These are phyloP conservation scores for Perca schrenkii DNA, from an alignment of 2,113 vertebrate genomes.

Conservation along the genomic window DNA sequence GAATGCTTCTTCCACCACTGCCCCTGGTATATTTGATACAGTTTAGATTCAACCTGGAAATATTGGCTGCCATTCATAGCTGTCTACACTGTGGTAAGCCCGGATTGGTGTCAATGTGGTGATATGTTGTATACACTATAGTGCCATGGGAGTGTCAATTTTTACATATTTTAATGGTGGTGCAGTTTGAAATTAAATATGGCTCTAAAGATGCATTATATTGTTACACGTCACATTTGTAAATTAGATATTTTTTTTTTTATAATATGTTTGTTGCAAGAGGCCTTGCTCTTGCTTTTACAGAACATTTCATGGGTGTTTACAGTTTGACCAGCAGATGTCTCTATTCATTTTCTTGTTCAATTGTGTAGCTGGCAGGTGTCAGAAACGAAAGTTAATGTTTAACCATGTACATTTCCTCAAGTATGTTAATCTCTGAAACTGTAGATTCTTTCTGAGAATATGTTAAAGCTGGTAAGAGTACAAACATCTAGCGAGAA, in stretches of 20 bases:
- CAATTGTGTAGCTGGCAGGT: background rate
- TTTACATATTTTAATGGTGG: too few relatives aligned
- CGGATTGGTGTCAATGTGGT: too few relatives aligned
- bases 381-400: background rate
- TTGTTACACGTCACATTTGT: background rate
- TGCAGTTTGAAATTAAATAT: background rate
- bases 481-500: background rate
- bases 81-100: too few relatives aligned
- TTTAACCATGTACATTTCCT: background rate
- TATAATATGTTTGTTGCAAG: background rate
- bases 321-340: conserved; percentile 46
- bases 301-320: background rate
- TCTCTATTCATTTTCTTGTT: conserved; percentile 5
- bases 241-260: background rate
- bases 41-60: background rate
- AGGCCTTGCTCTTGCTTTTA: background rate
- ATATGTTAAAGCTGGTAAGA: background rate
- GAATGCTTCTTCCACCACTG: background rate
- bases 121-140: too few relatives aligned
- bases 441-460: background rate
- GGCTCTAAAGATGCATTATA: background rate
- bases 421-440: background rate
- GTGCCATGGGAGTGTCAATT: too few relatives aligned
- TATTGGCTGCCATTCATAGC: background rate
- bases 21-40: background rate